These are phyloP conservation scores for Xerus inauris DNA, from an alignment of 2,113 vertebrate genomes.

Conservation along the genomic window DNA sequence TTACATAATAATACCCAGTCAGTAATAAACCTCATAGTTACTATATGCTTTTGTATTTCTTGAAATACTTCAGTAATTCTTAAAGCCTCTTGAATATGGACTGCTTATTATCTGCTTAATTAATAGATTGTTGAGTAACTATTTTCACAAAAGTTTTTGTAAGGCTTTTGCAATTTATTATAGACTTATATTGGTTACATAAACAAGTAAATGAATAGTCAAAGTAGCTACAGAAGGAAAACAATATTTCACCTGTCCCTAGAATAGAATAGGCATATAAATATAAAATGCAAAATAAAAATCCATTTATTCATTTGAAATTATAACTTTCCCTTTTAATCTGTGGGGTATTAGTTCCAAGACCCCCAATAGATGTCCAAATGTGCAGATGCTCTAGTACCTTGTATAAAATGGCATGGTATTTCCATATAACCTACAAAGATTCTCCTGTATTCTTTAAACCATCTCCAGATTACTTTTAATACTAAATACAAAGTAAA, in stretches of 20 bases:
- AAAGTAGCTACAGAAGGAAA: background rate
- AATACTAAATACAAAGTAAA: background rate
- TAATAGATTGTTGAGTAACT: slow-evolving; percentile 15
- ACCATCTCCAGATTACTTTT: background rate
- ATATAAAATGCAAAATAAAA: background rate
- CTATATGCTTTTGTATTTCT: background rate
- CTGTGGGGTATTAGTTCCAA: background rate
- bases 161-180: slow-evolving; percentile 34
- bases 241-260: background rate
- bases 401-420: background rate
- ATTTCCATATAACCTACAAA: background rate
- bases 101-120: background rate
- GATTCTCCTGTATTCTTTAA: background rate
- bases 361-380: background rate
- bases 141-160: slow-evolving; percentile 19
- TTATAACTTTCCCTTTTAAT: background rate
- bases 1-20: background rate
- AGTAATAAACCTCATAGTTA: background rate
- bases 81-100: background rate
- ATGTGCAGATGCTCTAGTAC: background rate
- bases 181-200: background rate
- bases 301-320: background rate
- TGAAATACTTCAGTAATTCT: background rate
- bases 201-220: background rate
- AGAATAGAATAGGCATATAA: background rate